Conservation (phyloP, 2,888 invertebrate species). For the Limenitis camilla region DNA sequence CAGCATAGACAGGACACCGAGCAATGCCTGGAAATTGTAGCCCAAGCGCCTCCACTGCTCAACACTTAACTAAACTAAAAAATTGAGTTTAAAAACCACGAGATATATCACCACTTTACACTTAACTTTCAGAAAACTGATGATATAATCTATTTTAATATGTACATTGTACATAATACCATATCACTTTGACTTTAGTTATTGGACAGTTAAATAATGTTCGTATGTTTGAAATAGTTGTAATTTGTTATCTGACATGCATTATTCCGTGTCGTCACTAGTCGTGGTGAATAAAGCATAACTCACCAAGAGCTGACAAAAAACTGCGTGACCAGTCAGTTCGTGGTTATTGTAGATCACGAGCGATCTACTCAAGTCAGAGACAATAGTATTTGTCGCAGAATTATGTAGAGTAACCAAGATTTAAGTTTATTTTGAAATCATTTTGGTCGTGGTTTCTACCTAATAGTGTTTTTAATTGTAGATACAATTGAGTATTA, state of each 20-base stretch:
- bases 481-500: no score
- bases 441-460: background rate
- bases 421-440: no score
- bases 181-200: no score
- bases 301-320: conserved; percentile 66
- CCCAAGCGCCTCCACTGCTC: no score
- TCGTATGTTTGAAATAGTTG: background rate
- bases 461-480: background rate
- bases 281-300: conserved; percentile 48
- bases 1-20: no score
- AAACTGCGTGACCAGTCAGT: conserved; percentile 45
- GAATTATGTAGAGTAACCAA: conserved; percentile 38
- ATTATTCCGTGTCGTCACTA: conserved; percentile 40
- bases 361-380: conserved; percentile 41
- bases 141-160: no score
- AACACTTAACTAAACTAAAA: no score
- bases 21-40: no score
- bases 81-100: no score
- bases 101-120: no score
- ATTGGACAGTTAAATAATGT: background rate
- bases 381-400: conserved; percentile 47
- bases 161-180: no score
- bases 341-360: conserved; percentile 51
- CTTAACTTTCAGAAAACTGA: no score
- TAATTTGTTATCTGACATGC: conserved; percentile 25